Evolutionary conservation across 1,140 invertebrate genomes (phyloP), one percentile per base, ranked within the genome.

Genomic region (Brachionus asplanchnoidis): DNA sequence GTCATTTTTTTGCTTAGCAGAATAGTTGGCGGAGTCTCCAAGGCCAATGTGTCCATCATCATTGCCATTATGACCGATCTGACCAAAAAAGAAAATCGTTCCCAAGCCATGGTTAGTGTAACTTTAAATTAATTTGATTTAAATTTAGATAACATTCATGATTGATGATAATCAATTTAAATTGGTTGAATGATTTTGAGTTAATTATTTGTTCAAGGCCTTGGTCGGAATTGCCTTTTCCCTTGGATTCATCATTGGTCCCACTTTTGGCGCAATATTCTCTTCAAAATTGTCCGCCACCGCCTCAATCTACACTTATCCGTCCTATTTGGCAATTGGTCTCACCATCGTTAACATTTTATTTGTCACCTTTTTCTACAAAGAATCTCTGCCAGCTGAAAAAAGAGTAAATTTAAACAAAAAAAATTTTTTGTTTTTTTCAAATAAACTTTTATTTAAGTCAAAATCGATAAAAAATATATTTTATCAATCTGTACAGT

Each of bases 161-260:
- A 5, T 40, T 28, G 0, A 23, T 9, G 8, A 14, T 12, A 26
- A 26, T 11, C 5, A 68, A 28, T 9, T 23, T 17, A 23, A 42
- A 42, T 9, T 75, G 32, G 14, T 42, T 75, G 40, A 75, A 20
- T 40, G 32, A 42, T 75, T 75, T 65, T 65, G 56, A 65, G 17
- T 65, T 23, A 26, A 60, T 12, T n/a, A 23, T 68, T 44, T 88
- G 92, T 93, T 87, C 73, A 90, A 96, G 95, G 97, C 97, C 17
- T 89, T 98, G 40, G 94, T 99, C 85, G 97, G 97, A 14, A 93
- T 98, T 87, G 96, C 97, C 5, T 99, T 99, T 91, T 98, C 97
- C 0, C 90, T 99, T 82, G 97, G 96, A 14, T 99, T 99, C 90
- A 95, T 98, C 85, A 90, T 98, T 85, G 97, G 97, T 0, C 97